A percentile compares a stretch with the other conserved stretches of the same genome.
phyloP scores from a whole-genome alignment of 2,888 invertebrate genomes.

The Ferrisia virgata region DNA sequence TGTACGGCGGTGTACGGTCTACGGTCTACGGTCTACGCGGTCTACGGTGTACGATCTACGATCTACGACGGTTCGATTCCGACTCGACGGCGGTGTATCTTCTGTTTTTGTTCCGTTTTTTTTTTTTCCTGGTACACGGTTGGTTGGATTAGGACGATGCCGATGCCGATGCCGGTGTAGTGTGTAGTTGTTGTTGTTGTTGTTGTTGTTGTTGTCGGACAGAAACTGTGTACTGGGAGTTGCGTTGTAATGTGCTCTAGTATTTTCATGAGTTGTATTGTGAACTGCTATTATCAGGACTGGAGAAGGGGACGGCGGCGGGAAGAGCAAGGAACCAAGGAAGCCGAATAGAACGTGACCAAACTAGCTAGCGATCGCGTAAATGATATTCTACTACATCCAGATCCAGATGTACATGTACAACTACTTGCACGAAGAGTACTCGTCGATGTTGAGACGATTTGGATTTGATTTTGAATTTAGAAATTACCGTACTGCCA shows the following conservation, averaged over 20 bases:
- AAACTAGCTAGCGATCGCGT: slow-evolving; percentile 40
- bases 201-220: neutral
- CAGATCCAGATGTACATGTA: neutral
- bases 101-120: too few relatives aligned
- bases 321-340: slow-evolving; percentile 16
- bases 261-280: slow-evolving; percentile 36
- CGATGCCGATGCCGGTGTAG: too few relatives aligned
- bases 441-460: neutral
- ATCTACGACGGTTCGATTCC: too few relatives aligned
- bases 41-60: too few relatives aligned
- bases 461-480: neutral
- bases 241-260: slow-evolving; percentile 33
- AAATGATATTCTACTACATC: slow-evolving; percentile 39
- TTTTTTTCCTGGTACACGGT: neutral
- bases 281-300: slow-evolving; percentile 32
- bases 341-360: slow-evolving; percentile 42
- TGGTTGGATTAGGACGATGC: neutral
- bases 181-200: too few relatives aligned
- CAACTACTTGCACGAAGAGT: neutral
- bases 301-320: slow-evolving; percentile 19
- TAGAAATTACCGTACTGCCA: neutral
- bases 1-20: too few relatives aligned
- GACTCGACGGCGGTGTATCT: too few relatives aligned
- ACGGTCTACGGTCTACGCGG: neutral
- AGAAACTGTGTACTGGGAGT: neutral